Conservation (phyloP, 2,113 vertebrate genomes). For the Ovibos moschatus region DNA sequence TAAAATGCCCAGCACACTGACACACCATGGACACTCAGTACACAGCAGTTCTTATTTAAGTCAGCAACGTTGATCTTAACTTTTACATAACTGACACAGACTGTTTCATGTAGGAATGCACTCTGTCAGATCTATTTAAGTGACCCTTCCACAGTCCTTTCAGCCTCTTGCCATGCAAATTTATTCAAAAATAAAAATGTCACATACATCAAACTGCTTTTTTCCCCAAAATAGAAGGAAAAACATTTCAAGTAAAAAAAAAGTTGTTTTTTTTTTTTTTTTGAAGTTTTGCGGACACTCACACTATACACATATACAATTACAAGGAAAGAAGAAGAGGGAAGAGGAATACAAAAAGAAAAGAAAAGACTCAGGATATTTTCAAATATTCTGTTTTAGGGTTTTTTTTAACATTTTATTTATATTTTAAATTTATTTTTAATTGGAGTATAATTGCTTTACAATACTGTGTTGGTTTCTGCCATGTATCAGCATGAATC, state of each 20-base stretch:
- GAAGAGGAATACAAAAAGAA: background rate
- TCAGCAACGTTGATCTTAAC: background rate
- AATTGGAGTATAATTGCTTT: background rate
- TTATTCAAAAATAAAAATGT: conserved; percentile 31
- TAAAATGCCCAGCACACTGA: background rate
- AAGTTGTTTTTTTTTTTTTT: background rate
- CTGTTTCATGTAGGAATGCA: background rate
- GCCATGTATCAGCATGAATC: background rate
- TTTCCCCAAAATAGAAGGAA: background rate
- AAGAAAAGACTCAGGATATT: background rate
- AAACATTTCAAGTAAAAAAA: background rate
- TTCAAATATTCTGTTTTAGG: background rate
- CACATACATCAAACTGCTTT: background rate
- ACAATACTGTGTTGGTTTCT: background rate
- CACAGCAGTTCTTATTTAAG: background rate
- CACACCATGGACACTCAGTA: background rate
- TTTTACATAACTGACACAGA: background rate
- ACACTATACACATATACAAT: background rate
- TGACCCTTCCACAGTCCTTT: background rate
- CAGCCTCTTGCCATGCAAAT: background rate
- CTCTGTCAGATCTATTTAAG: background rate
- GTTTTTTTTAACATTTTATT: background rate
- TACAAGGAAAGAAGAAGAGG: background rate
- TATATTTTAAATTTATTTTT: background rate
- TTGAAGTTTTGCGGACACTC: background rate